Base-by-base conservation (phyloP, 2,888 invertebrate genomes). In the Lacanobia wlatinum region DNA sequence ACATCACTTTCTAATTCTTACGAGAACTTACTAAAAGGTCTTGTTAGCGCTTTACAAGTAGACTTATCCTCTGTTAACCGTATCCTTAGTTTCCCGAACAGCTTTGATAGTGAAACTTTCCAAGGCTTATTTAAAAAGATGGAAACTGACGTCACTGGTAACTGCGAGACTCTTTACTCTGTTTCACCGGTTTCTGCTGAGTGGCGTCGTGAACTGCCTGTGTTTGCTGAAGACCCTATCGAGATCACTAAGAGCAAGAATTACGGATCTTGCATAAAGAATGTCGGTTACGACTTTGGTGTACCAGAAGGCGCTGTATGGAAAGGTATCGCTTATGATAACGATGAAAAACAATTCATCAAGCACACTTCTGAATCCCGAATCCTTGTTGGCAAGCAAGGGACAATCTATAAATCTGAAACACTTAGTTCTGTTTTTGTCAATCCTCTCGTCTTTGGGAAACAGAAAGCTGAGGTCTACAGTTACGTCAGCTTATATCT, bases 21-120 rank as follows among this genome's bases (percentile, higher is more conserved):
- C 85, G 96, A 97, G 75, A 98, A 98, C 90, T 93, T 98, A 72
- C 92, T 98, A 75, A 98, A 97, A 91, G 97, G 97, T 94, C 95
- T 98, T 68, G 95, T 97, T 62, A 96, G 97, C 83, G 97, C 97
- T 87, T 93, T 98, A 67, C 98, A 98, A 93, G 93, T 97, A 14
- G 97, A 98, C 86, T 95, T 97, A 21, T 95, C 96, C 46, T 96
- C 96, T 12, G 91, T 96, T 88, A 96, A 97, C 81, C 91, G 94
- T 58, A 94, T 96, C 58, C 91, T 95, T 58, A 95, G 94, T 80
- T 89, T 93, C 48, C 91, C 95, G 73, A 96, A 96, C 87, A 91
- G 90, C 70, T 96, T 94, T 62, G 93, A 96, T 52, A 91, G 92
- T 70, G 89, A 94, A 70, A 90, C 92, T 14, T 90, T 95, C 40